Base-by-base conservation (phyloP, 2,888 invertebrate genomes). In the Diaprepes abbreviatus region DNA sequence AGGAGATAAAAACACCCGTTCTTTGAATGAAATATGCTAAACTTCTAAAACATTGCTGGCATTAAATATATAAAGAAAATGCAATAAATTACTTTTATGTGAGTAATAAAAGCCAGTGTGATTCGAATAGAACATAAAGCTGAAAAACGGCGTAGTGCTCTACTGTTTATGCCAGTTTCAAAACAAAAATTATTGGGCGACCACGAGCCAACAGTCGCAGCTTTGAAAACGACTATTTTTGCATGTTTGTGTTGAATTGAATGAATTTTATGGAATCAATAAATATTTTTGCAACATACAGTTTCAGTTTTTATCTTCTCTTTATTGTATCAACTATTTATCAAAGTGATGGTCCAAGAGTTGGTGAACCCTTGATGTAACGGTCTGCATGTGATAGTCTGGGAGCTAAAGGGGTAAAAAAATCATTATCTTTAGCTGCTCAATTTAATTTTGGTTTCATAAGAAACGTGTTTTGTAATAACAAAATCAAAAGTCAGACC, bases 41-140 rank as follows among this genome's bases (percentile, higher is more conserved):
- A 50, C 45, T 54, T 54, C 64, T 19, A 52, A 52, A 64, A 48
- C 55, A 55, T 40, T 45, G 14, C 45, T 43, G 12, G n/a, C 57
- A 19, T 33, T 40, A 40, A 52, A 36, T 38, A 24, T 52, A 36
- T 52, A 45, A 48, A 45, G 45, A 58, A 65, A 65, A 65, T 35
- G 50, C 17, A 19, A 66, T 66, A 66, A 66, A 66, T 66, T 66
- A 57, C 36, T 57, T 66, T 66, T 66, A 66, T 52, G 58, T 7
- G 33, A 28, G 54, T 36, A 64, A 64, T 64, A 64, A 64, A 64
- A 54, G 54, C 52, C 64, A 52, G 28, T 54, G 24, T 64, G 54
- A 54, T 64, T 64, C 31, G 31, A 43, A 40, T 35, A 40, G 40
- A 35, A 54, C 54, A 64, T 54, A 54, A 54, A 64, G 36, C 24